Base-by-base conservation (phyloP, 2,797 vertebrate species). In the Diplodus puntazzo region DNA sequence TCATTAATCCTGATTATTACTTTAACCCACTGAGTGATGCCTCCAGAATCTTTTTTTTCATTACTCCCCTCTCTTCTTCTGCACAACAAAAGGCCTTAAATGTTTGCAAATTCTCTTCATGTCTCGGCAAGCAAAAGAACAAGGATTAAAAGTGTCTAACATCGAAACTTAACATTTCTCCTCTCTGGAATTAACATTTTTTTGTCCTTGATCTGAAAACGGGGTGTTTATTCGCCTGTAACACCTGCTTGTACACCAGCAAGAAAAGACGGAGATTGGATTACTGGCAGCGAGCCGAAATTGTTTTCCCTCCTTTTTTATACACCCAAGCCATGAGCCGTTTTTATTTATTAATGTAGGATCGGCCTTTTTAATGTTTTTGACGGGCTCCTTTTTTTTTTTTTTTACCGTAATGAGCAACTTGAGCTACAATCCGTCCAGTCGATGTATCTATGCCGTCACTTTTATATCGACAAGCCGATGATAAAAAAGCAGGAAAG, bases 11-110 rank as follows among this genome's bases (percentile, higher is more conserved):
- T 42, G 78, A 82, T 90, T 84, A 81, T 88, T 68, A 84, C 85
- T 91, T 94, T 93, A 94, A 94, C 92, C 89, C 88, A 87, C 89
- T 83, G 89, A 95, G 83, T 92, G 91, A 87, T 80, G 78, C 75
- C 75, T 89, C 69, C 68, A 69, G 61, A 55, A 77, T 50, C 74
- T 61, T 52, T 54, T 69, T 61, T 71, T 55, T 64, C 17, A 11
- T 5, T 4, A 17, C 6, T 21, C 46, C 63, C 62, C 42, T 63
- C 27, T 59, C 2, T 63, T 63, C 85, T 60, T 42, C 70, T 83
- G 78, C 80, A 68, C 83, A 80, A 80, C 64, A 88, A 85, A 82
- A 77, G 71, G 81, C 88, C 84, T 82, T 75, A 80, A 78, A 82
- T 68, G 71, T 80, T 39, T 75, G 58, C 62, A 59, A 43, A 49